These are phyloP conservation scores for Tragopan temminckii DNA, from an alignment of 2,797 vertebrate species.

Conservation along the genomic window DNA sequence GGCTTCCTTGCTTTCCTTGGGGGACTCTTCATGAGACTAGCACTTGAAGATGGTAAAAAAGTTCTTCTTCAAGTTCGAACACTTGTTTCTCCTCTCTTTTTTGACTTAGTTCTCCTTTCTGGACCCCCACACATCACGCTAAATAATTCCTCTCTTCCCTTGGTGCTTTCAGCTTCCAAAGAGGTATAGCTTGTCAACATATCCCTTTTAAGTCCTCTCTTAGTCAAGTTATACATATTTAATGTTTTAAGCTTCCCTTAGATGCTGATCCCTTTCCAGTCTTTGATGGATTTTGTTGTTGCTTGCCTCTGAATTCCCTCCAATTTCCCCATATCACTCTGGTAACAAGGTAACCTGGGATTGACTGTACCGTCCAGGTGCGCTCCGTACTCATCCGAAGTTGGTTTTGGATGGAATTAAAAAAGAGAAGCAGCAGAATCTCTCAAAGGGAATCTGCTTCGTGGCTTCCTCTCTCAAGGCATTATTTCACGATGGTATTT, in stretches of 20 bases:
- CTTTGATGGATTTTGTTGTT: constrained; percentile 59
- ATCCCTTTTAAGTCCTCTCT: constrained; percentile 65
- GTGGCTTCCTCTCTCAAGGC: constrained; percentile 53
- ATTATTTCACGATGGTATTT: constrained; percentile 69
- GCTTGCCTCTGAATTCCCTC: constrained; percentile 44
- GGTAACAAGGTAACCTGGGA: constrained; percentile 25
- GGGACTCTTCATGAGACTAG: not conserved
- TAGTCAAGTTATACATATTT: constrained; percentile 69
- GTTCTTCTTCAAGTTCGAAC: constrained; percentile 35
- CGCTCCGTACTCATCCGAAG: not conserved
- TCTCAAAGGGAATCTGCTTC: constrained; percentile 62
- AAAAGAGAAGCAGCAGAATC: constrained; percentile 42
- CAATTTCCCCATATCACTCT: constrained; percentile 15
- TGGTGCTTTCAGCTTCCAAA: constrained; percentile 42
- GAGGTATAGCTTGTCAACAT: constrained; percentile 64
- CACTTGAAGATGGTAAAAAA: not conserved
- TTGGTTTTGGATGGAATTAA: constrained; percentile 49
- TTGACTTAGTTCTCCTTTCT: constrained; percentile 33
- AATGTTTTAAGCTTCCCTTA: constrained; percentile 69
- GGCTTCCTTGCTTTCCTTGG: not conserved
- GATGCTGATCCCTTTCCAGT: constrained; percentile 52
- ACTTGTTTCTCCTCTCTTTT: not conserved
- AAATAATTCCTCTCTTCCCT: constrained; percentile 62
- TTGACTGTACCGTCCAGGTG: constrained; percentile 44
- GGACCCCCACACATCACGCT: not conserved